Conservation (phyloP, 2,113 vertebrate species). For the Egretta garzetta region DNA sequence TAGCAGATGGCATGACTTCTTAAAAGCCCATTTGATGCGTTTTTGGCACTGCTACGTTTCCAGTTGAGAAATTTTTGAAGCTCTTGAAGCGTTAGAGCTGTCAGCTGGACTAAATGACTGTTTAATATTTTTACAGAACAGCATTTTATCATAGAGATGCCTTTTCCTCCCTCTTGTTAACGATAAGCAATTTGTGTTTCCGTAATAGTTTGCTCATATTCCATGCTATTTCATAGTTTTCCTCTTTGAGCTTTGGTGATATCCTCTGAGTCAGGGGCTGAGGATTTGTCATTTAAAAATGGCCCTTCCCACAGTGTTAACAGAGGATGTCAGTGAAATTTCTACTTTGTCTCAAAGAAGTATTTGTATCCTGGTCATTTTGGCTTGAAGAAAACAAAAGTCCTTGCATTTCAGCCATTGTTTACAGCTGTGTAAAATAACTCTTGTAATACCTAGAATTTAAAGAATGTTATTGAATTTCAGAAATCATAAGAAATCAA, state of each 20-base stretch:
- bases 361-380: not conserved
- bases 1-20: not conserved
- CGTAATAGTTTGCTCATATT: not conserved
- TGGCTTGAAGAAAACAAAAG: not conserved
- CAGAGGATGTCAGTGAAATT: not conserved
- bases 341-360: not conserved
- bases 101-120: slow-evolving; percentile 7
- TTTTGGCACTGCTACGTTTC: not conserved
- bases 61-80: not conserved
- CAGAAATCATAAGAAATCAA: not conserved
- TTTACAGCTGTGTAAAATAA: not conserved
- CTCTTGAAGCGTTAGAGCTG: not conserved
- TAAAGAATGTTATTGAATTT: not conserved
- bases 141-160: not conserved
- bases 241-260: not conserved
- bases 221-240: not conserved
- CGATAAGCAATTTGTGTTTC: not conserved
- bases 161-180: not conserved
- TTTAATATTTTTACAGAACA: slow-evolving; percentile 12
- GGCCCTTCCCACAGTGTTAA: not conserved
- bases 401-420: not conserved
- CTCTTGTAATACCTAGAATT: not conserved
- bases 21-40: not conserved
- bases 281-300: not conserved
- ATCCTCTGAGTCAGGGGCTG: not conserved